Evolutionary conservation across 2,113 vertebrate species (phyloP).

Genomic region (Hemiscyllium ocellatum): DNA sequence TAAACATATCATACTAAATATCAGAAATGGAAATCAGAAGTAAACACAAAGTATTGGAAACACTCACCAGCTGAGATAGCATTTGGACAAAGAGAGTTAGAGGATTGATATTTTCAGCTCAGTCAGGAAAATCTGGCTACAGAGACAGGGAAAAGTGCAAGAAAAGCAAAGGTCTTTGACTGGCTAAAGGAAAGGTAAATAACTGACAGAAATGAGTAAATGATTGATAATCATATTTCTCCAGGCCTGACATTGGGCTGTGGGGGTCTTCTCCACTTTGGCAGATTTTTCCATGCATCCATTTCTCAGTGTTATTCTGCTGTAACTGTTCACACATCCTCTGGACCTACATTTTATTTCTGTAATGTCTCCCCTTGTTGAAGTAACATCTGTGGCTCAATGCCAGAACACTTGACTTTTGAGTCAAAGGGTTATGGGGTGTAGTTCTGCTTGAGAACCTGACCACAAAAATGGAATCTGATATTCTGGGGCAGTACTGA

Average conservation of each 20-base stretch:
- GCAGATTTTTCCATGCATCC: background rate
- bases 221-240: background rate
- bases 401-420: too few relatives aligned
- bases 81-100: background rate
- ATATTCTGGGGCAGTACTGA: too few relatives aligned
- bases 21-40: background rate
- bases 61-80: background rate
- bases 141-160: constrained; percentile 5
- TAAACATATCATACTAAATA: background rate
- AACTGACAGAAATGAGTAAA: background rate
- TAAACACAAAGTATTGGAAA: background rate
- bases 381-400: too few relatives aligned
- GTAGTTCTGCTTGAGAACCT: too few relatives aligned
- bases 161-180: background rate
- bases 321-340: background rate
- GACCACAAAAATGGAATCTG: too few relatives aligned
- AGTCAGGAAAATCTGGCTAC: background rate
- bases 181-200: background rate
- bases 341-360: background rate
- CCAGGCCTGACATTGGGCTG: background rate
- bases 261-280: background rate
- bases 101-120: background rate
- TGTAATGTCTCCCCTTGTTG: background rate
- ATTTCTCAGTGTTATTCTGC: background rate
- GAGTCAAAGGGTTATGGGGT: too few relatives aligned